Evolutionary conservation across 2,888 invertebrate species (phyloP).

Genomic region (Molanna angustata): DNA sequence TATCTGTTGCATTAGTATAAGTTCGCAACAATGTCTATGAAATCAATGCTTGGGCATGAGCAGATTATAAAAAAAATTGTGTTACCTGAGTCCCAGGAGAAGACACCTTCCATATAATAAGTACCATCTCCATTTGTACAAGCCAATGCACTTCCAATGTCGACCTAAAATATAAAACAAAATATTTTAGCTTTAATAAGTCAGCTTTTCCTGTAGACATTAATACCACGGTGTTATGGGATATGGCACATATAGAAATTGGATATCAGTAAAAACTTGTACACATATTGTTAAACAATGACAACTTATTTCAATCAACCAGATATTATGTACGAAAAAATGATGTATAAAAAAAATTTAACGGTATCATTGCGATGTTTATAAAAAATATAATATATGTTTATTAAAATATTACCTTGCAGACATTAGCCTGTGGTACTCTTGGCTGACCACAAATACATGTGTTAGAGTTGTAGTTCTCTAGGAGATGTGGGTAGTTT

Average conservation of each 20-base stretch:
- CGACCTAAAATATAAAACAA: slow-evolving; percentile 57
- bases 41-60: too few relatives aligned
- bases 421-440: slow-evolving; percentile 66
- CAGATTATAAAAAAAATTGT: too few relatives aligned
- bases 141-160: slow-evolving; percentile 78
- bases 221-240: too few relatives aligned
- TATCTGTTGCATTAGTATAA: not conserved
- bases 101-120: slow-evolving; percentile 70
- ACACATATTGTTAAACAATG: too few relatives aligned
- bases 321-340: not conserved
- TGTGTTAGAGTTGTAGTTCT: slow-evolving; percentile 59
- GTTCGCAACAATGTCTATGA: too few relatives aligned
- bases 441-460: slow-evolving; percentile 67
- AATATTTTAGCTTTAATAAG: too few relatives aligned
- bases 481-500: slow-evolving; percentile 56
- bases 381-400: not conserved
- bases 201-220: too few relatives aligned
- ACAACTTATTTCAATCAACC: not conserved
- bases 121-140: slow-evolving; percentile 68
- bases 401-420: slow-evolving; percentile 66
- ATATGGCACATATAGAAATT: too few relatives aligned
- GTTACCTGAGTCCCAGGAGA: slow-evolving; percentile 71
- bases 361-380: too few relatives aligned
- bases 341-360: not conserved
- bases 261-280: too few relatives aligned